These are phyloP conservation scores for Apodemia hepburni DNA, from an alignment of 2,888 invertebrate genomes.

Conservation along the genomic window DNA sequence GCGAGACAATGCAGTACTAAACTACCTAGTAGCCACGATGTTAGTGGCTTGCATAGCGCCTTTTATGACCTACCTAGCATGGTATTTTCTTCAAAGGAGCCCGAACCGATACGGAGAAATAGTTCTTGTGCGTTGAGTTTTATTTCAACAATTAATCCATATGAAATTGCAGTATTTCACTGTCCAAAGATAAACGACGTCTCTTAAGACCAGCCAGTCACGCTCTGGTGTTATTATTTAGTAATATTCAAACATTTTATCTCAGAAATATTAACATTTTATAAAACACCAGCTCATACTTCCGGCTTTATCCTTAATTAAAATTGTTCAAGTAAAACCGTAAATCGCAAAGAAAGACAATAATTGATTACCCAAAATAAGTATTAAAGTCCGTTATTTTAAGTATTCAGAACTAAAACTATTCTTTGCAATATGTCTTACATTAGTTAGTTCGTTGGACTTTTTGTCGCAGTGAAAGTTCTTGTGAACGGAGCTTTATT, in stretches of 20 bases:
- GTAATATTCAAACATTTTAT: slow-evolving; percentile 7
- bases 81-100: too few species aligned
- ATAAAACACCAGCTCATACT: background rate
- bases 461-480: background rate
- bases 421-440: too few species aligned
- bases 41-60: too few species aligned
- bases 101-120: too few species aligned
- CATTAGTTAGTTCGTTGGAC: too few species aligned
- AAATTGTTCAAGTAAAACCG: background rate
- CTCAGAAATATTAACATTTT: slow-evolving; percentile 2
- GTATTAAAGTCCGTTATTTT: too few species aligned
- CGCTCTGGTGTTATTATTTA: background rate
- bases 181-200: slow-evolving; percentile 8
- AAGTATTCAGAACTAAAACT: too few species aligned
- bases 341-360: too few species aligned
- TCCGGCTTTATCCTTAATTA: background rate
- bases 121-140: background rate
- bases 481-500: background rate
- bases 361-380: too few species aligned
- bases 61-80: too few species aligned
- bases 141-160: slow-evolving; percentile 10
- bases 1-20: too few species aligned
- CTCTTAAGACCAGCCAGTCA: slow-evolving; percentile 8
- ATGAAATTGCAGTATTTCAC: slow-evolving; percentile 8
- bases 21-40: too few species aligned